A percentile compares a stretch with the other conserved stretches of the same genome.
These are phyloP conservation scores for Escarpia spicata DNA, from an alignment of 2,888 invertebrate genomes.

Conservation along the genomic window DNA sequence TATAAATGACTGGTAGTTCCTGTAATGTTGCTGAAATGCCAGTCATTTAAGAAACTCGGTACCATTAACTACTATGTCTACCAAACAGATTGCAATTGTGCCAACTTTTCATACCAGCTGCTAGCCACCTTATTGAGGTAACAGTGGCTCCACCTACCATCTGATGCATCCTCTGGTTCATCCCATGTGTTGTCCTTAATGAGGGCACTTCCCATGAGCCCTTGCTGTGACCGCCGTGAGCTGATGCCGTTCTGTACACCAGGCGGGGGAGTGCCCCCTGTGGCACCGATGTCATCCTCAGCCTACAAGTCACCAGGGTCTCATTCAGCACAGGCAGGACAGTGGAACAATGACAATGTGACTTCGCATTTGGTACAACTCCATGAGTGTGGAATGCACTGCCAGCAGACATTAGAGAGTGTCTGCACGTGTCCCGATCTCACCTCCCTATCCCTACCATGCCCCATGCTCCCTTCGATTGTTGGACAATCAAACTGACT, in stretches of 20 bases:
- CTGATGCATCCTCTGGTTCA: constrained; percentile 35
- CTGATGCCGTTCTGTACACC: constrained; percentile 18
- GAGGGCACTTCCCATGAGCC: constrained; percentile 28
- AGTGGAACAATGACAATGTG: neutral
- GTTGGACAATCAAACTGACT: too few species aligned
- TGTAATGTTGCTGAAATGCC: too few species aligned
- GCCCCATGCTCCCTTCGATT: too few species aligned
- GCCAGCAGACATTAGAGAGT: too few species aligned
- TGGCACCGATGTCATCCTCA: constrained; percentile 24
- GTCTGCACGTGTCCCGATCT: too few species aligned
- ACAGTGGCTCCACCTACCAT: constrained; percentile 25
- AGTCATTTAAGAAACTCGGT: too few species aligned
- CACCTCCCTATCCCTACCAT: too few species aligned
- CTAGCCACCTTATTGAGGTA: neutral
- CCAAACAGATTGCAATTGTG: too few species aligned
- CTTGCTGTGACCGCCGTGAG: constrained; percentile 29
- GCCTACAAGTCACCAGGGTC: neutral
- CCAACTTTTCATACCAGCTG: neutral
- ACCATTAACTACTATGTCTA: too few species aligned
- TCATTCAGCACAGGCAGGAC: neutral
- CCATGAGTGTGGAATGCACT: too few species aligned
- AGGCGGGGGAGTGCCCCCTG: constrained; percentile 11
- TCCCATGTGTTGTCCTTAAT: constrained; percentile 35
- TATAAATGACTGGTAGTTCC: too few species aligned
- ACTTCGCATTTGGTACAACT: too few species aligned